Base-by-base conservation (phyloP, 1,140 invertebrate genomes). In the Philotrypesis tridentata region DNA sequence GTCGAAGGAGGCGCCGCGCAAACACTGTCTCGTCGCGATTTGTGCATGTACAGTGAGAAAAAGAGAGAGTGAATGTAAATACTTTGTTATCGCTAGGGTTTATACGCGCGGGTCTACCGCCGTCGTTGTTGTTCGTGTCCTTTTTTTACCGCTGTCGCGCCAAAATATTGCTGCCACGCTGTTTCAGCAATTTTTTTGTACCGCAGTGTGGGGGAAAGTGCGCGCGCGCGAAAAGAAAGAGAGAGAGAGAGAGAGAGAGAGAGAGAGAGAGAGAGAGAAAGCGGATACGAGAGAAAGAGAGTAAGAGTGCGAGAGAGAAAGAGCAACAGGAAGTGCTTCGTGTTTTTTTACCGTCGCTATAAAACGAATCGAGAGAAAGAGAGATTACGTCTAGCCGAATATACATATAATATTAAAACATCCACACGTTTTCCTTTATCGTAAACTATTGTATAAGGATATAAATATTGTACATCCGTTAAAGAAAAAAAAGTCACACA, bases 11-110 rank as follows among this genome's bases (percentile, higher is more conserved):
- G 43, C n/a, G 65, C 43, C 43, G 43, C 17, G 21, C 14, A 37
- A 37, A 48, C 14, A 67, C 61, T 33, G 61, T 43, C 37, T 31
- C 63, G 25, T 67, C 37, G 40, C 63, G 25, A 65, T 65, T 21
- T 29, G 63, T 65, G n/a, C 27, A n/a, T n/a, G n/a, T n/a, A 65
- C n/a, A 65, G 63, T 29, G 27, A 11, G 25, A n/a, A 5, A 55
- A 17, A 55, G 63, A 65, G n/a, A 11, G 63, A 65, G 23, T 25
- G 63, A 68, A 33, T 77, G 63, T 77, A 77, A 77, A 77, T 77
- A 77, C 75, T 77, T 77, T 77, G 63, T 67, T 77, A 77, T 77
- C 63, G 63, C 33, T n/a, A 23, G n/a, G 25, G 40, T 55, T 11
- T n/a, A 55, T 55, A 14, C 48, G 48, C 48, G 48, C 48, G 48